Evolutionary conservation across 2,113 vertebrate genomes (phyloP).

Genomic region (Saccopteryx bilineata): DNA sequence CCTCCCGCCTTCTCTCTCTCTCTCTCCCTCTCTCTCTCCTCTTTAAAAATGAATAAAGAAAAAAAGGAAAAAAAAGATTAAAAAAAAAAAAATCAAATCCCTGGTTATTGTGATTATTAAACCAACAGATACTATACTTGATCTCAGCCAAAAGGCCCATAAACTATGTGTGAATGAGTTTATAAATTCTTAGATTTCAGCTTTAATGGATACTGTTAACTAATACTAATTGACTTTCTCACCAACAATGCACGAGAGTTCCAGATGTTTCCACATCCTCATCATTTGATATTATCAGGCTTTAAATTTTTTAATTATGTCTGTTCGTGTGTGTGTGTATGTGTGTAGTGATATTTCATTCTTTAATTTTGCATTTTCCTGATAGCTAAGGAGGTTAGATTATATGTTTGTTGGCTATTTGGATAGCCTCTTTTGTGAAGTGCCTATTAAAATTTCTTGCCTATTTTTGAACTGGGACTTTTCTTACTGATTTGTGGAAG

Average conservation of each 20-base stretch:
- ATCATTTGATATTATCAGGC: background rate
- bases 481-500: background rate
- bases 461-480: background rate
- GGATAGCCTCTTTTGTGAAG: background rate
- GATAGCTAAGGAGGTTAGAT: background rate
- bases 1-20: no score
- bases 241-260: background rate
- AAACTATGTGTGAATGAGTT: background rate
- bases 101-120: background rate
- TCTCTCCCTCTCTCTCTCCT: no score
- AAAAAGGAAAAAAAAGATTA: no score
- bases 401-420: constrained; percentile 27
- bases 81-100: background rate
- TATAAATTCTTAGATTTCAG: constrained; percentile 41
- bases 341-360: background rate
- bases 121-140: background rate
- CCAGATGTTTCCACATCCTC: background rate
- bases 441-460: background rate
- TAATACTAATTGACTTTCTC: background rate
- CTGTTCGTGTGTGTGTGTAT: background rate
- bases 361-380: constrained; percentile 41
- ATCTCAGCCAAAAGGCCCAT: background rate
- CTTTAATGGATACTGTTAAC: background rate
- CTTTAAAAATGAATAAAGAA: no score
- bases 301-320: background rate